A percentile compares a stretch with the other conserved stretches of the same genome.
These are phyloP conservation scores for Scaptomyza graminum DNA, from an alignment of 1,140 invertebrate species.

Conservation along the genomic window DNA sequence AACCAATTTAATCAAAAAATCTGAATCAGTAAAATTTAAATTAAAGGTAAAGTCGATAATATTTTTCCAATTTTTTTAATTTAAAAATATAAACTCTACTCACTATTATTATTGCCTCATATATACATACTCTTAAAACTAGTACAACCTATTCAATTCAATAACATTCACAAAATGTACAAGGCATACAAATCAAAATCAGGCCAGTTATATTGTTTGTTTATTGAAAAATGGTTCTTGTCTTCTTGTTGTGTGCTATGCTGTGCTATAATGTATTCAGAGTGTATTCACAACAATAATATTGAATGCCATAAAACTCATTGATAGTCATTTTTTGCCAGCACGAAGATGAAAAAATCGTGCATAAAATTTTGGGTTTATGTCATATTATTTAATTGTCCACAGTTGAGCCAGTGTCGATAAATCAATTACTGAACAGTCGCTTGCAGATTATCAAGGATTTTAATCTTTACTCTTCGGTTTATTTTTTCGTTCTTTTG, in stretches of 20 bases:
- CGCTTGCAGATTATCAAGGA: slow-evolving; percentile 58
- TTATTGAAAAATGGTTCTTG: background rate
- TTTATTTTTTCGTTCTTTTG: no score
- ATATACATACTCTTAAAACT: no score
- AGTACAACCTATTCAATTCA: background rate
- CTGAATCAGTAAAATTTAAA: no score
- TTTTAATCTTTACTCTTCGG: slow-evolving; percentile 27
- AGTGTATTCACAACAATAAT: slow-evolving; percentile 33
- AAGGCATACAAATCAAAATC: background rate
- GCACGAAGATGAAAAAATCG: slow-evolving; percentile 12
- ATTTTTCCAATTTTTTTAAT: no score
- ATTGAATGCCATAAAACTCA: slow-evolving; percentile 39
- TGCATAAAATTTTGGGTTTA: slow-evolving; percentile 33
- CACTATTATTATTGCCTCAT: no score
- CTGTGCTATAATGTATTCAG: background rate
- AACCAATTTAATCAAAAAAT: no score
- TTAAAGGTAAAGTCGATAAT: no score
- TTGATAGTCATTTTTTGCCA: background rate
- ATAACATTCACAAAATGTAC: background rate
- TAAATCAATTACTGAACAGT: slow-evolving; percentile 72
- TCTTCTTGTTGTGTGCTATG: background rate
- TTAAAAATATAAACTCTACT: no score
- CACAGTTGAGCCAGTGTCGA: slow-evolving; percentile 52
- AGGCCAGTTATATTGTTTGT: background rate
- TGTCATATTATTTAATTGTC: slow-evolving; percentile 61